Conservation (phyloP, 2,113 vertebrate genomes). For the Anarhynchus alexandrinus region DNA sequence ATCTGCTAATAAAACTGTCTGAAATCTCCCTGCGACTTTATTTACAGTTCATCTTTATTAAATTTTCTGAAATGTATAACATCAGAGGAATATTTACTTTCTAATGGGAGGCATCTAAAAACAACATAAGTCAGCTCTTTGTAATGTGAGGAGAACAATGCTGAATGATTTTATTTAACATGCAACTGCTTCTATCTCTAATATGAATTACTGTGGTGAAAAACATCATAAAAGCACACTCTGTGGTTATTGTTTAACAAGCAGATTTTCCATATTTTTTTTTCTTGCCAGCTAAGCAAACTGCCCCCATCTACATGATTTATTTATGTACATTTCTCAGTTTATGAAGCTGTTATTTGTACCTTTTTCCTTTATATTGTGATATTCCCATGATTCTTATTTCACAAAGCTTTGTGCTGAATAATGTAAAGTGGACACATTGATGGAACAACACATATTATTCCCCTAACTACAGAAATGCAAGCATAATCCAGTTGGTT, state of each 20-base stretch:
- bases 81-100: slow-evolving; percentile 82
- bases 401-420: slow-evolving; percentile 82
- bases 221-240: slow-evolving; percentile 83
- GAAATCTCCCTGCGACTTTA: slow-evolving; percentile 81
- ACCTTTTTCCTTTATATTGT: slow-evolving; percentile 78
- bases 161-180: slow-evolving; percentile 84
- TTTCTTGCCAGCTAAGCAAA: slow-evolving; percentile 85
- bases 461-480: slow-evolving; percentile 60
- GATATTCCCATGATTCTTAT: slow-evolving; percentile 83
- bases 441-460: slow-evolving; percentile 73
- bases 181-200: slow-evolving; percentile 83
- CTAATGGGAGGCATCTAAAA: slow-evolving; percentile 82
- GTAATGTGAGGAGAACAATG: slow-evolving; percentile 76
- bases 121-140: slow-evolving; percentile 85
- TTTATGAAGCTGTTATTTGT: slow-evolving; percentile 86
- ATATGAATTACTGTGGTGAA: slow-evolving; percentile 83
- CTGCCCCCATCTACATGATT: slow-evolving; percentile 85
- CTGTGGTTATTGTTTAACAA: slow-evolving; percentile 88
- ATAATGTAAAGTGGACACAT: slow-evolving; percentile 77
- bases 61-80: slow-evolving; percentile 75
- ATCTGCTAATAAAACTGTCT: slow-evolving; percentile 89
- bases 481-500: slow-evolving; percentile 18
- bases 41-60: slow-evolving; percentile 81
- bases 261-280: slow-evolving; percentile 83
- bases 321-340: slow-evolving; percentile 85